phyloP scores from a whole-genome alignment of 2,797 vertebrate genomes.

The Sebastes umbrosus region DNA sequence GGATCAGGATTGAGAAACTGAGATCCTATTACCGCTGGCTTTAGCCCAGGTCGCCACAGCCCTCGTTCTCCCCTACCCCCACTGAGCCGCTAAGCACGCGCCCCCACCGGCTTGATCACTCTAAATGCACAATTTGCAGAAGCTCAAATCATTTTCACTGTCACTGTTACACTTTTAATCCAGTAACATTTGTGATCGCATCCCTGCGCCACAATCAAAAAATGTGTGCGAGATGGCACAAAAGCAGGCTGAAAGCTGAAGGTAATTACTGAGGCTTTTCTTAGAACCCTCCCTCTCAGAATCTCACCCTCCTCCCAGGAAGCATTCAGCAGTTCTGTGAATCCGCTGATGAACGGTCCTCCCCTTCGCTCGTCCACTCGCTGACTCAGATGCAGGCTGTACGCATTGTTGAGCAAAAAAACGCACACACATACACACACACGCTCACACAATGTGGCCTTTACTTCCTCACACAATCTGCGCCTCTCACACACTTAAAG shows the following conservation, averaged over 20 bases:
- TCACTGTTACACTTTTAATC: slow-evolving; percentile 37
- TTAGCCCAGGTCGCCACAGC: slow-evolving; percentile 58
- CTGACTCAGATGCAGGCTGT: slow-evolving; percentile 74
- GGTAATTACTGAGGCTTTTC: slow-evolving; percentile 87
- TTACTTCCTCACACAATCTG: slow-evolving; percentile 52
- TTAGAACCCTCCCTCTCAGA: slow-evolving; percentile 84
- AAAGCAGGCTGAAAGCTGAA: slow-evolving; percentile 82
- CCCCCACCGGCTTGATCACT: slow-evolving; percentile 15
- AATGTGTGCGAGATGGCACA: slow-evolving; percentile 38
- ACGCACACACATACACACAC: not conserved
- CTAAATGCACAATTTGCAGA: slow-evolving; percentile 18
- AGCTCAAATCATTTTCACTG: slow-evolving; percentile 4
- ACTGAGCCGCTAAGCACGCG: slow-evolving; percentile 10
- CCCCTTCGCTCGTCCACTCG: slow-evolving; percentile 73
- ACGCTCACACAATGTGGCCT: slow-evolving; percentile 45
- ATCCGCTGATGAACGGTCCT: slow-evolving; percentile 80
- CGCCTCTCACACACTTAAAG: slow-evolving; percentile 11
- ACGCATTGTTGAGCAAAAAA: slow-evolving; percentile 63
- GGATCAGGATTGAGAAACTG: slow-evolving; percentile 65
- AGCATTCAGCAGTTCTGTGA: slow-evolving; percentile 83
- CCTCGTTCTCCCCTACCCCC: slow-evolving; percentile 39
- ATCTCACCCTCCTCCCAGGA: slow-evolving; percentile 83
- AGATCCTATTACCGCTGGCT: slow-evolving; percentile 76
- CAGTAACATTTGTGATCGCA: slow-evolving; percentile 1
- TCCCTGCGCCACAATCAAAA: slow-evolving; percentile 31